Percentiles rank a stretch among this genome's conserved stretches.
phyloP scores from a whole-genome alignment of 2,888 invertebrate genomes.

The Drosophila tripunctata region DNA sequence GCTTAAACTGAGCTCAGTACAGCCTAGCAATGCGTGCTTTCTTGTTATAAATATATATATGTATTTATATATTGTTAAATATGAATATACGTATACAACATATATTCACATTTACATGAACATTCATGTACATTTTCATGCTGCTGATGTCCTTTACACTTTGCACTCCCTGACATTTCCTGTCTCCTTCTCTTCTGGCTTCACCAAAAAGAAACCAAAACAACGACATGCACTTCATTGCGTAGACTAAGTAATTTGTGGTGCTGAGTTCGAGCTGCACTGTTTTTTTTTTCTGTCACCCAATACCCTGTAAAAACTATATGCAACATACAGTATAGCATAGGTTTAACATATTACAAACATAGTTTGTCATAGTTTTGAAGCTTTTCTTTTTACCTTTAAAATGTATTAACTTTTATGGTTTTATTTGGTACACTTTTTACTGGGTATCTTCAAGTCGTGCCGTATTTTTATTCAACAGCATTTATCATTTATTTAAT shows the following conservation, averaged over 20 bases:
- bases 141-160: conserved; percentile 40
- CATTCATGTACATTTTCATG: conserved; percentile 25
- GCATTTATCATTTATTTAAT: not conserved
- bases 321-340: not conserved
- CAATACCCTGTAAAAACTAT: conserved; percentile 10
- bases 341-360: not conserved
- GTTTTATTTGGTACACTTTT: too few species aligned
- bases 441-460: not conserved
- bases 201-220: conserved; percentile 3
- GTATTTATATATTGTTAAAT: conserved; percentile 16
- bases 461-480: not conserved
- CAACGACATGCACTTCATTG: conserved; percentile 43
- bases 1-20: too few species aligned
- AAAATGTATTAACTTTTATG: too few species aligned
- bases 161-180: conserved; percentile 42
- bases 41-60: not conserved
- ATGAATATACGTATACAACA: not conserved
- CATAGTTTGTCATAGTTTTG: too few species aligned
- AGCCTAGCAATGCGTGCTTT: too few species aligned
- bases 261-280: conserved; percentile 28
- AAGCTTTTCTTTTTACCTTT: not conserved
- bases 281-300: too few species aligned
- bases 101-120: not conserved
- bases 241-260: conserved; percentile 53
- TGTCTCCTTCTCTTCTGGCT: conserved; percentile 4